Conservation (phyloP, 2,888 invertebrate genomes). For the Cryptus armator region DNA sequence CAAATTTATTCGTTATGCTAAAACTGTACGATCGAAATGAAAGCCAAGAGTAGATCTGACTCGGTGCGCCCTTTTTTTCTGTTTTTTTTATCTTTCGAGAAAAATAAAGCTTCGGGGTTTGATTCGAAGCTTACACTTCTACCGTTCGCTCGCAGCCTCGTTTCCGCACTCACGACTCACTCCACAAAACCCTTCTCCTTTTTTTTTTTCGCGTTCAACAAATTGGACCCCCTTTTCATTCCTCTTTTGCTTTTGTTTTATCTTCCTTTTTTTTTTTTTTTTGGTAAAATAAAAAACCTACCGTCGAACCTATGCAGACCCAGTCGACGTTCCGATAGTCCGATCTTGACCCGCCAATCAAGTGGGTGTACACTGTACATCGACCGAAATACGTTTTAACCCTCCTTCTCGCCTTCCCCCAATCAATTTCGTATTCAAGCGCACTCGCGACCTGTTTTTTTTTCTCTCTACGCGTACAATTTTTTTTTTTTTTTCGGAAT, state of each 20-base stretch:
- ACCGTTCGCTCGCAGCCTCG: constrained; percentile 28
- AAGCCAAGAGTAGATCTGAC: constrained; percentile 31
- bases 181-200: neutral
- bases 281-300: constrained; percentile 29
- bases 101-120: constrained; percentile 31
- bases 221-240: constrained; percentile 62
- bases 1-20: constrained; percentile 63
- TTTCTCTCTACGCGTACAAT: neutral
- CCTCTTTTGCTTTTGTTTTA: constrained; percentile 37
- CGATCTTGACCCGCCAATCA: constrained; percentile 53
- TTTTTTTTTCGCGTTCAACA: constrained; percentile 34
- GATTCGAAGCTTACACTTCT: constrained; percentile 28
- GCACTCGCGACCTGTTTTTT: neutral
- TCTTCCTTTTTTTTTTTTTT: constrained; percentile 12
- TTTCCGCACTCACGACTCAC: constrained; percentile 50
- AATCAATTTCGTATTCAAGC: constrained; percentile 56
- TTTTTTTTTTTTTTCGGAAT: neutral
- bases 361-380: constrained; percentile 22
- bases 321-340: constrained; percentile 44
- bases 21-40: constrained; percentile 50
- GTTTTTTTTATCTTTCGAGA: constrained; percentile 33
- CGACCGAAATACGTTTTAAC: constrained; percentile 29
- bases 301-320: constrained; percentile 28
- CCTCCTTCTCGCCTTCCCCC: constrained; percentile 45
- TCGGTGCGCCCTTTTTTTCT: neutral